phyloP scores from a whole-genome alignment of 2,113 vertebrate species.

The Ailuropoda melanoleuca region DNA sequence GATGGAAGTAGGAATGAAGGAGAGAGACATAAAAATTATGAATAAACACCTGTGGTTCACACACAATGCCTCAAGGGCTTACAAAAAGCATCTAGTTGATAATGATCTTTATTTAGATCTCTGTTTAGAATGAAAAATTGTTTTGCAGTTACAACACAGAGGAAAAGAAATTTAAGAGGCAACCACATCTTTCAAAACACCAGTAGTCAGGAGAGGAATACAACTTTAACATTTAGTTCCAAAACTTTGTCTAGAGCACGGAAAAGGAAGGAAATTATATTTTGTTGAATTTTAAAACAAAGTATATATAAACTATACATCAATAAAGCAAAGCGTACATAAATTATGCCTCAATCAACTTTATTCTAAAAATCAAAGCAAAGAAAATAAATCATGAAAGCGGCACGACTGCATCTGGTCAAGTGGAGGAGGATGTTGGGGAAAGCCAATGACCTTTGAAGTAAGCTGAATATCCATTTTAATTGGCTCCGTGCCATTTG shows the following conservation, averaged over 20 bases:
- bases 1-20: neutral
- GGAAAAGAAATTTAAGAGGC: neutral
- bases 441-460: neutral
- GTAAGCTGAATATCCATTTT: conserved; percentile 9
- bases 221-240: neutral
- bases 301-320: neutral
- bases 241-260: neutral
- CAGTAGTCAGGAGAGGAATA: neutral
- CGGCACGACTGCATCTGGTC: neutral
- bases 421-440: neutral
- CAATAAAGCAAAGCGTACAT: neutral
- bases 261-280: neutral
- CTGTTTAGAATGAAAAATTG: neutral
- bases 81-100: neutral
- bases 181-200: neutral
- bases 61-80: neutral
- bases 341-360: neutral
- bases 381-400: conserved; percentile 12
- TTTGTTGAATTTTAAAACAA: conserved; percentile 46
- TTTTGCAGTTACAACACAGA: neutral
- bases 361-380: conserved; percentile 9
- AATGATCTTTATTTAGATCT: neutral
- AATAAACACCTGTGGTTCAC: neutral
- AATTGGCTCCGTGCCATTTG: neutral
- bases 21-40: neutral